phyloP scores from a whole-genome alignment of 2,797 vertebrate genomes.

The Clamator glandarius region DNA sequence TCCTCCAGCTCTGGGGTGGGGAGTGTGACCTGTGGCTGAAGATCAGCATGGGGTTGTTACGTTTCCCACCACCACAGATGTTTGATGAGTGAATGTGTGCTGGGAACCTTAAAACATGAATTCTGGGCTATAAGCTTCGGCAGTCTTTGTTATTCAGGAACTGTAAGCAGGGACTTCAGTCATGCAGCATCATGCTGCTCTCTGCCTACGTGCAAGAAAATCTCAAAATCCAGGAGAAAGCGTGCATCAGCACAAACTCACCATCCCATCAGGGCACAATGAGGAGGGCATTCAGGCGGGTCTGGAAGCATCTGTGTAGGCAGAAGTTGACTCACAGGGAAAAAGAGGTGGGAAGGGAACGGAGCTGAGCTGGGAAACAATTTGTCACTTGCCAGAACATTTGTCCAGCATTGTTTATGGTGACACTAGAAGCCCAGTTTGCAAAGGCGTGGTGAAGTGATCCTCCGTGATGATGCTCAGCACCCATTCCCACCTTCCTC shows the following conservation, averaged over 20 bases:
- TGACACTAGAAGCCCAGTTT: not conserved
- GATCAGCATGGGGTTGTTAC: not conserved
- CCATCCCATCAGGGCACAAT: fast-evolving
- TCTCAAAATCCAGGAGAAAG: not conserved
- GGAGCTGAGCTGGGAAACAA: not conserved
- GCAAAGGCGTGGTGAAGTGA: slow-evolving; percentile 7
- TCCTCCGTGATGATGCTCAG: not conserved
- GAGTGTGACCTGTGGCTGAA: not conserved
- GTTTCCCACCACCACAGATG: not conserved
- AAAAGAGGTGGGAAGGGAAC: not conserved
- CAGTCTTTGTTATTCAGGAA: not conserved
- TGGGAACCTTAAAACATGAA: fast-evolving
- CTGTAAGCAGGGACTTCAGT: not conserved
- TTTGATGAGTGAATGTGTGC: not conserved
- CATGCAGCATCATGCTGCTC: not conserved
- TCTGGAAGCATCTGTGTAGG: slow-evolving; percentile 15
- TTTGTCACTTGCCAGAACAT: slow-evolving; percentile 16
- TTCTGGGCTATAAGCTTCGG: not conserved
- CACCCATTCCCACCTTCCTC: not conserved
- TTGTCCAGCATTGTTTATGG: not conserved
- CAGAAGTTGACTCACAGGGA: slow-evolving; percentile 23
- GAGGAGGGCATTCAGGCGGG: not conserved
- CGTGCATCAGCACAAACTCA: not conserved
- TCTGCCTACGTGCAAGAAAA: not conserved
- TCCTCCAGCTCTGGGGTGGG: not conserved